Percentiles rank a stretch among this genome's conserved stretches.
phyloP scores from a whole-genome alignment of 2,113 vertebrate genomes.

The Onychorhynchus coronatus region DNA sequence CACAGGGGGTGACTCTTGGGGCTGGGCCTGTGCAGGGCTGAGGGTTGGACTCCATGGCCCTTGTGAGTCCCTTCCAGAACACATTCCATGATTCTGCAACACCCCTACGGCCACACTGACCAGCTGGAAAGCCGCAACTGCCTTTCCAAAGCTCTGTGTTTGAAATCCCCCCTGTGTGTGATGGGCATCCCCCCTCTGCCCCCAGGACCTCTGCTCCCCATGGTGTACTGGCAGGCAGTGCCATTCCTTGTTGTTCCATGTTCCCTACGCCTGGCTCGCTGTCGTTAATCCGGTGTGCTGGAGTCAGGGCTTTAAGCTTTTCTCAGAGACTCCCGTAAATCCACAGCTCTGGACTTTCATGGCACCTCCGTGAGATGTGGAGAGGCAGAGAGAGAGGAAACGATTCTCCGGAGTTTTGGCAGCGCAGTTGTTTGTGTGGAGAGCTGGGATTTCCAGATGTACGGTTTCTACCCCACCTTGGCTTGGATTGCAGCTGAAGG shows the following conservation, averaged over 20 bases:
- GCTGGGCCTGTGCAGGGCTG: not conserved
- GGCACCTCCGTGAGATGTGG: accelerated
- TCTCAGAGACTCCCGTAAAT: not conserved
- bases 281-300: not conserved
- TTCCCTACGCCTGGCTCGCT: not conserved
- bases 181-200: not conserved
- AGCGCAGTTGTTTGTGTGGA: not conserved
- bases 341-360: accelerated
- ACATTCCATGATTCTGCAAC: not conserved
- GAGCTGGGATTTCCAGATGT: not conserved
- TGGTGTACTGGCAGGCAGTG: not conserved
- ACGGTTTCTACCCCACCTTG: accelerated
- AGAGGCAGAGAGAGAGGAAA: not conserved
- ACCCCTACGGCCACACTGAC: not conserved
- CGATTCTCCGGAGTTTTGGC: not conserved
- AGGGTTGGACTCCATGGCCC: not conserved
- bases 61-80: not conserved
- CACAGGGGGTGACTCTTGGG: not conserved
- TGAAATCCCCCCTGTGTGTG: accelerated
- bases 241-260: accelerated
- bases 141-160: accelerated
- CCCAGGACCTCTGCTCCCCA: accelerated
- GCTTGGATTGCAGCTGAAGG: not conserved
- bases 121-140: accelerated
- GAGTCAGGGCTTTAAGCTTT: not conserved